These are phyloP conservation scores for Forficula auricularia DNA, from an alignment of 1,140 invertebrate genomes.

Conservation along the genomic window DNA sequence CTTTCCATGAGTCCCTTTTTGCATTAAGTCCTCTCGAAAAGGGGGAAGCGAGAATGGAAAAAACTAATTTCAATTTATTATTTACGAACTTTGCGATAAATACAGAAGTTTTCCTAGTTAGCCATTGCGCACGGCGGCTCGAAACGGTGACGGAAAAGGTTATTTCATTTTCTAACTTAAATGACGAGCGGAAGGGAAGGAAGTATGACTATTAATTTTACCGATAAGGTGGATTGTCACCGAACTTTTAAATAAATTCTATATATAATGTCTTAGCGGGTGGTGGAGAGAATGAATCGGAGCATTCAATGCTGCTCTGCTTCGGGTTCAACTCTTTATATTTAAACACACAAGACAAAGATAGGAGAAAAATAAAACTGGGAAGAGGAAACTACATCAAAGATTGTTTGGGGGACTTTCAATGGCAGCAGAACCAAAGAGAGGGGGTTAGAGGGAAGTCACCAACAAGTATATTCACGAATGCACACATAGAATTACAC, in stretches of 20 bases:
- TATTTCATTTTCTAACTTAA: constrained; percentile 4
- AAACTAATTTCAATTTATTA: constrained; percentile 13
- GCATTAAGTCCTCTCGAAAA: constrained; percentile 2
- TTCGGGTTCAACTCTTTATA: too few relatives aligned
- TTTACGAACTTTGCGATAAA: constrained; percentile 13
- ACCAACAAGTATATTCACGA: too few relatives aligned
- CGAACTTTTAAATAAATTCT: constrained; percentile 5
- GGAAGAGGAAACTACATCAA: too few relatives aligned
- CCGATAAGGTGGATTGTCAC: constrained; percentile 12
- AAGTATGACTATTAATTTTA: constrained; percentile 14
- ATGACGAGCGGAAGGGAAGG: constrained; percentile 12
- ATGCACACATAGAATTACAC: too few relatives aligned
- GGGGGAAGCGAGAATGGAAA: neutral
- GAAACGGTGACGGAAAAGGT: constrained; percentile 7
- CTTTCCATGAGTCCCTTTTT: constrained; percentile 1
- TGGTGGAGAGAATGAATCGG: too few relatives aligned
- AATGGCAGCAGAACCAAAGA: too few relatives aligned
- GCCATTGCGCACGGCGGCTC: neutral
- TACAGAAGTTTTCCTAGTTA: neutral
- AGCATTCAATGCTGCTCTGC: too few relatives aligned
- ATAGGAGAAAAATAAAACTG: too few relatives aligned
- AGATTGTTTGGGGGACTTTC: too few relatives aligned
- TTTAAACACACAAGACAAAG: too few relatives aligned
- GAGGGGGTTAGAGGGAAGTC: too few relatives aligned
- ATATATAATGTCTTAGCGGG: too few relatives aligned